Base-by-base conservation (phyloP, 2,797 vertebrate species). In the Brachyalestes nurse region DNA sequence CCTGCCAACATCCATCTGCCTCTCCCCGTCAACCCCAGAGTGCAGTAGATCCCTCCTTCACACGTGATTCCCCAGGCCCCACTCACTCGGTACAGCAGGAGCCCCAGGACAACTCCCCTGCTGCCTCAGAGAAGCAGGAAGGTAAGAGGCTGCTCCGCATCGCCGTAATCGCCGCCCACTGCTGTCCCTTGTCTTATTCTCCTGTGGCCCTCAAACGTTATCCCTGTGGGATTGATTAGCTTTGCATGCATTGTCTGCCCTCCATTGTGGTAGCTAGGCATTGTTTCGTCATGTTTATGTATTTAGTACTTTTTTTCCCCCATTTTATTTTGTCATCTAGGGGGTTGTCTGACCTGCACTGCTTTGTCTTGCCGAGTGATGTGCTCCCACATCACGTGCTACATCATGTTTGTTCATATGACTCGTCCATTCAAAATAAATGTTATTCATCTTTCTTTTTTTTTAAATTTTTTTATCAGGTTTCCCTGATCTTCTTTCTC, bases 401-500 rank as follows among this genome's bases (percentile, higher is more conserved):
- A 0, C 19, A 2, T 75, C 10, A 19, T 65, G 14, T 57, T 38
- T 75, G 6, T 21, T 76, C 2, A n/a, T 47, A 12, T 25, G 34
- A 40, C 12, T 8, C 2, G 4, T 70, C n/a, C 25, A 45, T 72
- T 77, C 13, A 73, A 21, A 53, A 34, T 42, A 21, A 28, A 67
- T 70, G 5, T 70, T 14, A 12, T 67, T 42, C 0, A 66, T 45
- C 6, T 19, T 6, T 16, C 19, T 23, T 55, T 71, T 55, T 13
- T 21, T 0, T 65, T 69, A 10, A 3, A 1, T 28, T 45, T 1
- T 19, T 6, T 25, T 19, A 19, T 83, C 87, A 94, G 95, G 91
- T 83, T 76, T 93, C 40, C 89, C 87, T 57, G 78, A 91, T 5
- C 84, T 94, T 78, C 75, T 94, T 47, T 93, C 93, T 75, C 92